Base-by-base conservation (phyloP, 2,113 vertebrate genomes). In the Chlamydotis undulata region DNA sequence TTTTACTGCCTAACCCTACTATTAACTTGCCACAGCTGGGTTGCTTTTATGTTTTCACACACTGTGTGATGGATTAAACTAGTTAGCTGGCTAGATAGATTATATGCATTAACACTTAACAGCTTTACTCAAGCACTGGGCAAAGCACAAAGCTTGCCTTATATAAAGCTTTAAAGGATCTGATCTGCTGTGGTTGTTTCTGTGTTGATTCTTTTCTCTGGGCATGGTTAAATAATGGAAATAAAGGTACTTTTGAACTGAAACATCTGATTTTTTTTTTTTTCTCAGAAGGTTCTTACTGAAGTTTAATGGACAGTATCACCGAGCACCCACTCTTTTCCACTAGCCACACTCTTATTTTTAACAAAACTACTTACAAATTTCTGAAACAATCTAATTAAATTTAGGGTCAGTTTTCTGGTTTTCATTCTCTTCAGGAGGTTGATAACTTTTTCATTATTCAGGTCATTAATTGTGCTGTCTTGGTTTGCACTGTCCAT, bases 21-120 rank as follows among this genome's bases (percentile, higher is more conserved):
- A 97, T 98, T 98, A 98, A 97, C 95, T 98, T 97, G 96, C 97
- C 97, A 97, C 96, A 97, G 97, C 55, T 92, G 88, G 90, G 91
- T 97, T 96, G 94, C 81, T 97, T 98, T 97, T 97, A 97, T 95
- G 93, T 97, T 96, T 97, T 96, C 97, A 96, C 92, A 85, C 91
- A 93, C 90, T 91, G 69, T 90, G 94, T 97, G 95, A 98, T 97
- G 96, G 97, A 98, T 98, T 98, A 97, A 98, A 97, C 97, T 97
- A 98, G 98, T 98, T 98, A 98, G 92, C 95, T 97, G 94, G 96
- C 95, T 95, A 96, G 97, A 98, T 97, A 97, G 97, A 97, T 97
- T 97, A 97, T 97, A 95, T 89, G 93, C 88, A 96, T 98, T 98
- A 98, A 96, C 94, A 96, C 90, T 96, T 97, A 95, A 91, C 68